These are phyloP conservation scores for Bos taurus DNA, from an alignment of 2,113 vertebrate genomes.

Conservation along the genomic window DNA sequence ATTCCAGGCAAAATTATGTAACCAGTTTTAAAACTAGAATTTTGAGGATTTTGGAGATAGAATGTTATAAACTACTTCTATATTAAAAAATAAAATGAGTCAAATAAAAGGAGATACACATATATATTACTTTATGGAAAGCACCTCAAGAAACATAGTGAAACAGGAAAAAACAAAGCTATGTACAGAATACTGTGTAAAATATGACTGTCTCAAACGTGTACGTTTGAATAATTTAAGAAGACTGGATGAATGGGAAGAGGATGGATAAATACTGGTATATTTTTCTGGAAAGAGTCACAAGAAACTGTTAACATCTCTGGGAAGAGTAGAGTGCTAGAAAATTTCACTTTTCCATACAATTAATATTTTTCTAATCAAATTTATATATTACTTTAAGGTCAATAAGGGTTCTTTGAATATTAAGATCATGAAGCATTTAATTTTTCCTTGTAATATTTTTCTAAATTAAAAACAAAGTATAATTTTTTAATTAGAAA, in stretches of 20 bases:
- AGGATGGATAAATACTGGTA: background rate
- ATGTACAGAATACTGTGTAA: background rate
- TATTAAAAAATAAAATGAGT: conserved; percentile 3
- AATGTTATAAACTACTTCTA: background rate
- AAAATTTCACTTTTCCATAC: background rate
- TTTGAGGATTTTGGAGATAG: background rate
- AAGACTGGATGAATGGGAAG: background rate
- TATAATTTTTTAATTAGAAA: background rate
- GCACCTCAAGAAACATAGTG: background rate
- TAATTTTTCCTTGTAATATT: background rate
- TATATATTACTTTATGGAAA: background rate
- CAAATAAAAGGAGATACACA: background rate
- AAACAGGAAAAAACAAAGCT: background rate
- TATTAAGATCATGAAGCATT: background rate
- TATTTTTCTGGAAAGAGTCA: background rate
- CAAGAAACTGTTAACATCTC: background rate
- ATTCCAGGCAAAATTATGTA: background rate
- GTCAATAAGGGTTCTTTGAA: background rate
- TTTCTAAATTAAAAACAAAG: conserved; percentile 13
- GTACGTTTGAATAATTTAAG: background rate
- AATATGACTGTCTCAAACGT: background rate
- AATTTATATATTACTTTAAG: background rate
- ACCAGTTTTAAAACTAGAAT: background rate
- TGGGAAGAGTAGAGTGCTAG: background rate
- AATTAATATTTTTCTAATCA: background rate